Conservation (phyloP, 2,888 invertebrate species). For the Spilosoma lubricipeda region DNA sequence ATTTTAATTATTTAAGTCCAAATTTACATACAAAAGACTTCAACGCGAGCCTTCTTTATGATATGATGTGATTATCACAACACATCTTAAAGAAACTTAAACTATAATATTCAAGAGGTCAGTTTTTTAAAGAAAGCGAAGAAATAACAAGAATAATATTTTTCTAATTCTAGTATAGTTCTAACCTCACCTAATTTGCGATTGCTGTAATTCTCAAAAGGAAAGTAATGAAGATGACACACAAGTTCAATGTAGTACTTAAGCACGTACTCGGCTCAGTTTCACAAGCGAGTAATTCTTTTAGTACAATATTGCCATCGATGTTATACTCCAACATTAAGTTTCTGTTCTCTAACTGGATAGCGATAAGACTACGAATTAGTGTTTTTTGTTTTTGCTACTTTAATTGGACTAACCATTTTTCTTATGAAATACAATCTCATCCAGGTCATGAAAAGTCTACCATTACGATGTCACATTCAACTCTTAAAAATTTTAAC, state of each 20-base stretch:
- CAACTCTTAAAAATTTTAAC: too few relatives aligned
- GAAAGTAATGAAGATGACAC: background rate
- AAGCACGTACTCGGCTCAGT: too few relatives aligned
- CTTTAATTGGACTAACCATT: too few relatives aligned
- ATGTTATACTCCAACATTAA: too few relatives aligned
- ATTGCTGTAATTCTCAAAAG: background rate
- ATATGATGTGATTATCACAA: slow-evolving; percentile 4
- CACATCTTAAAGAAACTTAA: too few relatives aligned
- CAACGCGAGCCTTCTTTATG: slow-evolving; percentile 59
- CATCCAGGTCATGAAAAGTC: too few relatives aligned
- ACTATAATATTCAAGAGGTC: background rate
- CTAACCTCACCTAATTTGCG: background rate
- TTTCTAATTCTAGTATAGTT: background rate
- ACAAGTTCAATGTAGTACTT: background rate
- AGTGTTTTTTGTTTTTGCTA: too few relatives aligned
- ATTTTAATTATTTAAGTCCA: slow-evolving; percentile 3
- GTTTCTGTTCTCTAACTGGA: too few relatives aligned
- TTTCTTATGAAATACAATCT: too few relatives aligned
- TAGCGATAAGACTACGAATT: too few relatives aligned
- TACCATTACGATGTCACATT: too few relatives aligned
- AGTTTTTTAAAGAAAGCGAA: background rate
- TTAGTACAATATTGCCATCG: background rate
- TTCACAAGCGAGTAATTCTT: background rate
- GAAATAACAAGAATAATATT: background rate
- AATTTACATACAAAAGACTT: slow-evolving; percentile 62